Base-by-base conservation (phyloP, 2,113 vertebrate genomes). In the Zosterops japonicus region DNA sequence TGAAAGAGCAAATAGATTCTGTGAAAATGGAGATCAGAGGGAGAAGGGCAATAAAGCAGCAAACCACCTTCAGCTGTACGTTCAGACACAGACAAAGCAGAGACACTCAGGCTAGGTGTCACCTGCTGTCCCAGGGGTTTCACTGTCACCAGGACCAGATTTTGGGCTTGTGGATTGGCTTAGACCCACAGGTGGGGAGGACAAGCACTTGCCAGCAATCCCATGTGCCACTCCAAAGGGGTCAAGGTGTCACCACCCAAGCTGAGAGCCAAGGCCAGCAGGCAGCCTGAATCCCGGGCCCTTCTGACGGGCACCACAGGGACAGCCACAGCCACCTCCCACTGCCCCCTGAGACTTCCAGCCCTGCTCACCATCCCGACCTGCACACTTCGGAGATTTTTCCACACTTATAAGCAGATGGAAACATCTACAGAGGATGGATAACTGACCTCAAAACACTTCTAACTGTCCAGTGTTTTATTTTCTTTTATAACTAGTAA, bases 371-470 rank as follows among this genome's bases (percentile, higher is more conserved):
- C 49, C 39, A n/a, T 3, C 36, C 47, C 29, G 6, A n/a, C 59
- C 69, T 3, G 12, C 67, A 29, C 8, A 9, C 28, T 11, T 16
- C 2, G 2, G n/a, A 1, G 21, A 7, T 4, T 55, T 15, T 59
- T 12, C 41, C 61, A 61, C 42, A 5, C 22, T 67, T 52, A 21
- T 0, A 35, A 83, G 7, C 36, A 59, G 27, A 60, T 0, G 0
- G 70, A 76, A 91, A 29, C n/a, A 56, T 16, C 60, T 28, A 52
- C 67, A 70, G 12, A 42, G 17, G 22, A 63, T 6, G 9, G 16
- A 61, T 23, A 64, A 15, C 5, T 6, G 8, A 60, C 21, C 33
- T 36, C 2, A 1, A 88, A 72, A 33, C 10, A 52, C 28, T 84
- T 42, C 6, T 14, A 47, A 29, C 22, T 6, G 5, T 21, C 29